Percentiles rank a stretch among this genome's conserved stretches.
phyloP scores from a whole-genome alignment of 2,888 invertebrate genomes.

The Cataglyphis albicans region DNA sequence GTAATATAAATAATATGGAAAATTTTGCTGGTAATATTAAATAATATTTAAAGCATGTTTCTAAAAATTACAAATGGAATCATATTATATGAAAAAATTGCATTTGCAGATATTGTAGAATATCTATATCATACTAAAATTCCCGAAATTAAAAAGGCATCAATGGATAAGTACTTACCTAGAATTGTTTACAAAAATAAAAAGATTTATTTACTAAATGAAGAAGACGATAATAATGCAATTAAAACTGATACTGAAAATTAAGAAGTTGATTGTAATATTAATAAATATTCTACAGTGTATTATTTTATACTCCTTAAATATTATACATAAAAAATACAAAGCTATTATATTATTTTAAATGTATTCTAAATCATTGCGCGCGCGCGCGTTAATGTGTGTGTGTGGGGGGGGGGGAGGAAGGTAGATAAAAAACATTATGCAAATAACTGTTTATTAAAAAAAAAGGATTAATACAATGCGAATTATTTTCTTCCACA shows the following conservation, averaged over 20 bases:
- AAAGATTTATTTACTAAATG: constrained; percentile 50
- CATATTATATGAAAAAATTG: neutral
- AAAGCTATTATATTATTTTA: neutral
- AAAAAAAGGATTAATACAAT: constrained; percentile 55
- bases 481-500: neutral
- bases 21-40: constrained; percentile 56
- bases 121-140: constrained; percentile 72
- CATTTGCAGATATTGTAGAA: constrained; percentile 74
- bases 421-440: neutral
- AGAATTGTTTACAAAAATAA: constrained; percentile 72
- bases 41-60: constrained; percentile 11
- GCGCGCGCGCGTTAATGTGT: no score
- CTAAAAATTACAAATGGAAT: neutral
- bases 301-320: neutral
- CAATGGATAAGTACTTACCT: constrained; percentile 74
- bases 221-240: neutral
- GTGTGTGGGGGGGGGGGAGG: neutral
- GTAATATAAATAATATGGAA: neutral
- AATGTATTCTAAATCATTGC: neutral
- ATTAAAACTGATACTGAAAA: neutral
- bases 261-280: neutral
- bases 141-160: constrained; percentile 53
- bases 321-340: neutral
- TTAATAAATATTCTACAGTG: neutral
- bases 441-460: constrained; percentile 54